Percentiles rank a stretch among this genome's conserved stretches.
These are phyloP conservation scores for Blera fallax DNA, from an alignment of 2,888 invertebrate species.

Conservation along the genomic window DNA sequence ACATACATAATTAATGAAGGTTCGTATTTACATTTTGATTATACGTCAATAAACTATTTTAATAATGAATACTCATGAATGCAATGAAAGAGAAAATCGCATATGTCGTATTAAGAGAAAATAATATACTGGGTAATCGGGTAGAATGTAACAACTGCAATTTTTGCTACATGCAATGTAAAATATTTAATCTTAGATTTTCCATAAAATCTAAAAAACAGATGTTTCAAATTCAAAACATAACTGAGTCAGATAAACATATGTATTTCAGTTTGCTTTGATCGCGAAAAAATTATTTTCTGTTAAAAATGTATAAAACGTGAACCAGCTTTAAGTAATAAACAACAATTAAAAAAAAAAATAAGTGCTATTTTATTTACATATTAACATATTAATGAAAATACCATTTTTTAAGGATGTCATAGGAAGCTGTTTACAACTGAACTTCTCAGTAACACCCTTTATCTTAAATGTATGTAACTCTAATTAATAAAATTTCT, in stretches of 20 bases:
- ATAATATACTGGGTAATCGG: constrained; percentile 21
- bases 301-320: neutral
- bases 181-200: constrained; percentile 20
- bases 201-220: neutral
- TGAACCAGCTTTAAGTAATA: constrained; percentile 18
- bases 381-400: constrained; percentile 53
- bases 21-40: constrained; percentile 58
- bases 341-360: constrained; percentile 31
- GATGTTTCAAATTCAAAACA: constrained; percentile 20
- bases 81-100: constrained; percentile 9
- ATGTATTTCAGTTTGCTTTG: neutral
- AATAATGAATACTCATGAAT: constrained; percentile 35
- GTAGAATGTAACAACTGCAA: neutral
- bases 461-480: constrained; percentile 15
- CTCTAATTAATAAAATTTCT: neutral
- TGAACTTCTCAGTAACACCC: constrained; percentile 40
- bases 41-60: constrained; percentile 32
- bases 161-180: neutral
- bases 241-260: constrained; percentile 15
- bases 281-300: neutral
- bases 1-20: constrained; percentile 19
- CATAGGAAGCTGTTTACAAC: constrained; percentile 41
- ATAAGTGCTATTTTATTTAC: constrained; percentile 46
- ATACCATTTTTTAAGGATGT: constrained; percentile 28
- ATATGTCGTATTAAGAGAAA: constrained; percentile 16